Conservation (phyloP, 2,797 vertebrate genomes). For the Agapornis canus region DNA sequence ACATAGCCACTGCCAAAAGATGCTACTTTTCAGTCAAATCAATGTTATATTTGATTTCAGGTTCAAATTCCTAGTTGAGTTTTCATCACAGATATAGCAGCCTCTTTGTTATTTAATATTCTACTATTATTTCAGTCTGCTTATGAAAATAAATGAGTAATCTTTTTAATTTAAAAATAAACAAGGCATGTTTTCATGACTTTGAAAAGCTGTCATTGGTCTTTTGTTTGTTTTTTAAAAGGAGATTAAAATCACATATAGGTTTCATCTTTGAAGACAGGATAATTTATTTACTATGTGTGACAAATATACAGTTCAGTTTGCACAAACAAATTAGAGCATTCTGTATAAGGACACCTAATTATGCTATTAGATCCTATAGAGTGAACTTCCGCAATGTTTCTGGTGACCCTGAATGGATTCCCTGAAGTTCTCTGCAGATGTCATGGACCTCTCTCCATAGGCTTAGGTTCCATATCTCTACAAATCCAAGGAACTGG, state of each 20-base stretch:
- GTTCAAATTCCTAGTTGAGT: background rate
- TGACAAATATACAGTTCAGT: background rate
- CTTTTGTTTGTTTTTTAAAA: background rate
- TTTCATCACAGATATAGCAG: background rate
- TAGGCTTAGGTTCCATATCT: background rate
- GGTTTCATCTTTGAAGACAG: background rate
- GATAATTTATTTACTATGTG: background rate
- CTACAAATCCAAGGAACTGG: background rate
- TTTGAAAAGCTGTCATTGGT: background rate
- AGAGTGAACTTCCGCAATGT: background rate
- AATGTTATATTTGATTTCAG: background rate
- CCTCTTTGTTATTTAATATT: background rate
- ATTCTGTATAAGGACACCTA: background rate
- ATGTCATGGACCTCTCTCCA: background rate
- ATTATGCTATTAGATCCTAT: background rate
- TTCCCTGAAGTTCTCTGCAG: background rate
- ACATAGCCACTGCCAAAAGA: background rate
- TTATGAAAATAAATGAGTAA: constrained; percentile 10
- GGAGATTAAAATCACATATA: background rate
- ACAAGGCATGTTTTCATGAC: background rate
- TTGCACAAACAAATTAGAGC: background rate
- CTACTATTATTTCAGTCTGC: constrained; percentile 5
- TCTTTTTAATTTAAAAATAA: background rate
- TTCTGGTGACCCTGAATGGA: background rate
- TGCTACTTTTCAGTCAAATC: background rate